Conservation (phyloP, 2,113 vertebrate species). For the Lynx canadensis region DNA sequence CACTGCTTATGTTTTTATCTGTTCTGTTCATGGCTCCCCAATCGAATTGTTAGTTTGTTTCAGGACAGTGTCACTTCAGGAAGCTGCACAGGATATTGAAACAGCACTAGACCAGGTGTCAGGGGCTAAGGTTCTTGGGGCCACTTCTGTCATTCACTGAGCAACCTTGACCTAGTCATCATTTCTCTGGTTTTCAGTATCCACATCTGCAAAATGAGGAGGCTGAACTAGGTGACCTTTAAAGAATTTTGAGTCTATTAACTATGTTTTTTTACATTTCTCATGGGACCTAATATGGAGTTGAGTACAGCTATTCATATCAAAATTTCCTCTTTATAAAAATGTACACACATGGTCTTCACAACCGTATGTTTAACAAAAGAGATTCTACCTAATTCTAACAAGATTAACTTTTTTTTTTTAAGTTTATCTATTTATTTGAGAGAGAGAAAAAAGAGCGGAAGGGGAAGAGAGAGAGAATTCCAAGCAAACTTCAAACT, state of each 20-base stretch:
- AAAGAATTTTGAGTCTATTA: not conserved
- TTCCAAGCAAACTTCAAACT: too few relatives aligned
- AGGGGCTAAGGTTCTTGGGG: not conserved
- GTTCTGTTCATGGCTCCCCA: not conserved
- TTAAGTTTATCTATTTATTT: too few relatives aligned
- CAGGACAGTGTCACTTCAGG: not conserved
- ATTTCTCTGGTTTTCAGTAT: not conserved
- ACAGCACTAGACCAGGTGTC: not conserved
- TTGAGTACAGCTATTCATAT: not conserved
- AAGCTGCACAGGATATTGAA: not conserved
- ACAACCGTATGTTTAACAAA: not conserved
- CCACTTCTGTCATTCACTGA: not conserved
- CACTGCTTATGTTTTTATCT: not conserved
- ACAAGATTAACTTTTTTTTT: not conserved
- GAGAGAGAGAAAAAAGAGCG: too few relatives aligned
- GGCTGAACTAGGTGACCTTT: not conserved
- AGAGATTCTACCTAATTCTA: not conserved
- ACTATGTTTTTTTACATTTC: not conserved
- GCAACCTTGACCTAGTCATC: not conserved
- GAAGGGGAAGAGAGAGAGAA: too few relatives aligned
- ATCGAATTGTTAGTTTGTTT: not conserved
- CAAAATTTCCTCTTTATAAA: not conserved
- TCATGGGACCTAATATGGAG: not conserved
- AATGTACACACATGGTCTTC: not conserved
- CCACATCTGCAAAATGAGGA: constrained; percentile 21